These are phyloP conservation scores for Neopipo cinnamomea DNA, from an alignment of 2,113 vertebrate species.

Conservation along the genomic window DNA sequence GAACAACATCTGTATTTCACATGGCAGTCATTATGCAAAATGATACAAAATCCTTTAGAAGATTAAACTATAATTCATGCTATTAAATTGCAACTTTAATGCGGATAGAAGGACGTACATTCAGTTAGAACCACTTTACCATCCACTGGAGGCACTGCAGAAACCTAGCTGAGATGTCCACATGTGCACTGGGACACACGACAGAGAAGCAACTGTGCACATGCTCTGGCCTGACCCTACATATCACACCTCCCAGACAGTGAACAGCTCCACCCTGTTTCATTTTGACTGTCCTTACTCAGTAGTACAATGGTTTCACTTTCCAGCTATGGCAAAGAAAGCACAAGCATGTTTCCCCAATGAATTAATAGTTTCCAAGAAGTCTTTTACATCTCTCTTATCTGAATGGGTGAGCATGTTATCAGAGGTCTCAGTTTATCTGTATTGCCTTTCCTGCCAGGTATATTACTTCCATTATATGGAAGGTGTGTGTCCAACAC, in stretches of 20 bases:
- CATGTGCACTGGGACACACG: accelerated
- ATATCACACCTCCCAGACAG: background rate
- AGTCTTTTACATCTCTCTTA: background rate
- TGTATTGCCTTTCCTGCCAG: background rate
- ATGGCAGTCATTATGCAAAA: background rate
- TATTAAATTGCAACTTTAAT: background rate
- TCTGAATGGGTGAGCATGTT: background rate
- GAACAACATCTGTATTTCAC: background rate
- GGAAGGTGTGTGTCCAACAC: background rate
- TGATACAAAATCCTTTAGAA: background rate
- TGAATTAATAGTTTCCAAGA: background rate
- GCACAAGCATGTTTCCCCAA: background rate
- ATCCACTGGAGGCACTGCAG: background rate
- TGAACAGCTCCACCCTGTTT: background rate
- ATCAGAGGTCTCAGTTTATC: background rate
- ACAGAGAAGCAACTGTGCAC: background rate
- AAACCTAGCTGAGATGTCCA: background rate
- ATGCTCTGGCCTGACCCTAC: background rate
- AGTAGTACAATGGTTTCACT: background rate
- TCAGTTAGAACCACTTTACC: background rate
- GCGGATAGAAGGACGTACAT: accelerated
- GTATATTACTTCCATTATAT: background rate
- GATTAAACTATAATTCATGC: background rate
- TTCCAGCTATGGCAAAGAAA: background rate
- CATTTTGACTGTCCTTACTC: background rate